Percentiles rank a stretch among this genome's conserved stretches.
phyloP scores from a whole-genome alignment of 2,113 vertebrate genomes.

The Neofelis nebulosa region DNA sequence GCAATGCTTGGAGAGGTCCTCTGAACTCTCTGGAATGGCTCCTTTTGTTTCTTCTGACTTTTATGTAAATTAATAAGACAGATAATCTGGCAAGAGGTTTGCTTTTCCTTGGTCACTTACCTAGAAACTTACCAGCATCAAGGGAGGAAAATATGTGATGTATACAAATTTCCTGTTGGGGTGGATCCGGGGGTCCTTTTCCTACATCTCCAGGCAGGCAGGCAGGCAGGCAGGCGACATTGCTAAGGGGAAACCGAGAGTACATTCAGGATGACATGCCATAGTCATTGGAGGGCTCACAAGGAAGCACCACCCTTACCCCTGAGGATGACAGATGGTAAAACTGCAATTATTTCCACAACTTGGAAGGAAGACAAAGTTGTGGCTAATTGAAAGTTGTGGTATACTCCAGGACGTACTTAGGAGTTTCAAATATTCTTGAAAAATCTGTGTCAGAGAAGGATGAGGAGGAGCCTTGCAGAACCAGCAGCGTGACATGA shows the following conservation, averaged over 20 bases:
- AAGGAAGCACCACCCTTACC: not conserved
- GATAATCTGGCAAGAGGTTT: not conserved
- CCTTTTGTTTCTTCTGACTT: not conserved
- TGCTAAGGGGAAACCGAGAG: not conserved
- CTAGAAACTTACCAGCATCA: not conserved
- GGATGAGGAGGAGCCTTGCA: not conserved
- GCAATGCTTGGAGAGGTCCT: not conserved
- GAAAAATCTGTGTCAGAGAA: not conserved
- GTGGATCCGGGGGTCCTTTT: not conserved
- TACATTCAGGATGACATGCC: not conserved
- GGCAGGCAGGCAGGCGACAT: not conserved
- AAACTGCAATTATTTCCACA: not conserved
- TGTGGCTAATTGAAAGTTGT: not conserved
- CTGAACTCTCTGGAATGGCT: not conserved
- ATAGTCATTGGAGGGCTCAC: not conserved
- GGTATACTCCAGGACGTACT: not conserved
- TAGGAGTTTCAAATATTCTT: not conserved
- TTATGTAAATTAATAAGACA: not conserved
- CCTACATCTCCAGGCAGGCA: not conserved
- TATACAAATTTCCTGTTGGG: not conserved
- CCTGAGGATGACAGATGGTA: not conserved
- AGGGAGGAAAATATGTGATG: not conserved
- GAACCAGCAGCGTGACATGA: not conserved
- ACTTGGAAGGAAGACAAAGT: not conserved
- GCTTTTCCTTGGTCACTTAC: not conserved